Conservation (phyloP, 92 coral and sea anemone genomes). For the Chrysogorgia sp. region DNA sequence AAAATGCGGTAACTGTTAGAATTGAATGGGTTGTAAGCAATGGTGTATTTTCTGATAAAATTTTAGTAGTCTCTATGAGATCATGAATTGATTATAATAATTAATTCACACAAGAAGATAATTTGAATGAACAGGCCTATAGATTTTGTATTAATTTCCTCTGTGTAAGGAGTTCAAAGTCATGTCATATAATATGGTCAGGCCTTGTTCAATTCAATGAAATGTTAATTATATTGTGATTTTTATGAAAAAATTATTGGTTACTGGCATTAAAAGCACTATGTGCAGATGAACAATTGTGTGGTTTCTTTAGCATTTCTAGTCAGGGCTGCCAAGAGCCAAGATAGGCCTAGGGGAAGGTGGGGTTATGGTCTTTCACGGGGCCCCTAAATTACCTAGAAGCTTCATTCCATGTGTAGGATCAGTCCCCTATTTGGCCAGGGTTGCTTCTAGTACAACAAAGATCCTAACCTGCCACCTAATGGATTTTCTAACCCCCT, state of each 20-base stretch:
- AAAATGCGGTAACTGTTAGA: constrained; percentile 2
- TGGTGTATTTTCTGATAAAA: constrained; percentile 32
- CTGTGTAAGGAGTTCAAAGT: background rate
- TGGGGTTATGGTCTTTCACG: too few species aligned
- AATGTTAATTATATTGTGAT: background rate
- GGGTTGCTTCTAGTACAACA: too few species aligned
- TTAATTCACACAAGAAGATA: background rate
- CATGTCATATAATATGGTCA: background rate
- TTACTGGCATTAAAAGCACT: constrained; percentile 27
- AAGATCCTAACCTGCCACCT: too few species aligned
- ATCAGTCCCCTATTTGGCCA: too few species aligned
- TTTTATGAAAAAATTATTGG: background rate
- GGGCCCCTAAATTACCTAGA: too few species aligned
- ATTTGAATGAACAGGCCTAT: background rate
- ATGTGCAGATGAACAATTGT: constrained; percentile 8
- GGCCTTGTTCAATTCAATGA: background rate
- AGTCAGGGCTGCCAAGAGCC: too few species aligned
- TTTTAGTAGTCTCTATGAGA: constrained; percentile 44
- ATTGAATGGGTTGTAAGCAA: constrained; percentile 15
- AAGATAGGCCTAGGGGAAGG: too few species aligned
- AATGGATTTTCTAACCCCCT: too few species aligned
- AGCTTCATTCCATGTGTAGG: too few species aligned
- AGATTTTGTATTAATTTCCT: background rate
- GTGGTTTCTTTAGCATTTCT: background rate
- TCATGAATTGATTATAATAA: constrained; percentile 19